phyloP scores from a whole-genome alignment of 2,113 vertebrate species.

The Anoplopoma fimbria region DNA sequence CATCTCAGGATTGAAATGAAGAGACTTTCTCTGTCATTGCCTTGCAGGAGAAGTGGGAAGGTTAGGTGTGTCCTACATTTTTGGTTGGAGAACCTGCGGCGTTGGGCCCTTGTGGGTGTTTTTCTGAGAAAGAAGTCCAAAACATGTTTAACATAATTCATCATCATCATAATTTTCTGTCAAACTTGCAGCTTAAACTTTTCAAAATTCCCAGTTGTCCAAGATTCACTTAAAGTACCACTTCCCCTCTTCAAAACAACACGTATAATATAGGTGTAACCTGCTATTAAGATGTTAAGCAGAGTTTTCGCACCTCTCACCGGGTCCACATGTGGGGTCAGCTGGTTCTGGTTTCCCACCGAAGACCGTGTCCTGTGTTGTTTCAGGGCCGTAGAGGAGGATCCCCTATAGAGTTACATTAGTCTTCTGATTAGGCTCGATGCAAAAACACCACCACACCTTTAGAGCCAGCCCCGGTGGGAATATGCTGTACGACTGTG shows the following conservation, averaged over 20 bases:
- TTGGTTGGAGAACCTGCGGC: neutral
- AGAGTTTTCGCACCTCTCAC: conserved; percentile 26
- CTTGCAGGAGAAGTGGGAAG: neutral
- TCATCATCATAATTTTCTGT: neutral
- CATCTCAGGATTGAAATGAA: neutral
- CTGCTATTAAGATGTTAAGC: conserved; percentile 20
- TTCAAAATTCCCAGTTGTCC: neutral
- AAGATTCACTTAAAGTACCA: neutral
- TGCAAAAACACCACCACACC: conserved; percentile 48
- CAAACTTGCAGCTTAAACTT: neutral
- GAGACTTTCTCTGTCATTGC: neutral
- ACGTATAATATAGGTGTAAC: conserved; percentile 6
- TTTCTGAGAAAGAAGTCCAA: neutral
- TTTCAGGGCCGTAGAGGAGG: conserved; percentile 56
- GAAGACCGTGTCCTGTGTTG: conserved; percentile 32
- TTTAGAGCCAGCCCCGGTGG: conserved; percentile 3
- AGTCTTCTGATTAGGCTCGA: conserved; percentile 48
- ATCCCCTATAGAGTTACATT: conserved; percentile 48
- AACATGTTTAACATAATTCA: neutral
- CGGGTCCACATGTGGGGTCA: conserved; percentile 27
- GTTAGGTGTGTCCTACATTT: neutral
- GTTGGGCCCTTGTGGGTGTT: neutral
- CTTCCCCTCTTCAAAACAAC: conserved; percentile 12
- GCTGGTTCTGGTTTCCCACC: conserved; percentile 56
- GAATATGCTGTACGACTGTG: neutral